A percentile compares a stretch with the other conserved stretches of the same genome.
Conservation (phyloP, 2,113 vertebrate species). For the Hydrochoerus hydrochaeris region DNA sequence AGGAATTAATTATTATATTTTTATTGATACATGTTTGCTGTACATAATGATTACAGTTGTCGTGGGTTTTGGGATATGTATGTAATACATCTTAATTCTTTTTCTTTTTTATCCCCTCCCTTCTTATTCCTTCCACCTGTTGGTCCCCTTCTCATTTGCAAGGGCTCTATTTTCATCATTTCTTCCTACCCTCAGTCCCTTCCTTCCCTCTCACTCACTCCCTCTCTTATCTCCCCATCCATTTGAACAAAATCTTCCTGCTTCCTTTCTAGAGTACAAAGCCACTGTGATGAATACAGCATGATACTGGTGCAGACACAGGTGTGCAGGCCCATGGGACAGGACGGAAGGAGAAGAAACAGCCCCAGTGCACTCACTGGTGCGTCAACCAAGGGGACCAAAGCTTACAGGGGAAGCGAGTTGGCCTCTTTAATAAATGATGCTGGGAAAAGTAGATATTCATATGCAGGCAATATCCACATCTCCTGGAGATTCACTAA, state of each 20-base stretch:
- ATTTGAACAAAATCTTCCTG: neutral
- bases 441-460: too few species aligned
- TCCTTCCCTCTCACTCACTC: neutral
- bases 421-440: too few species aligned
- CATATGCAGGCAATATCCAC: too few species aligned
- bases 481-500: too few species aligned
- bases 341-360: neutral
- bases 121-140: neutral
- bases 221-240: neutral
- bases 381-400: too few species aligned
- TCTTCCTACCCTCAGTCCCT: neutral
- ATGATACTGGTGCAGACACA: neutral
- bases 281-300: neutral
- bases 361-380: neutral
- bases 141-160: neutral
- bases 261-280: neutral
- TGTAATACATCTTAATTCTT: neutral
- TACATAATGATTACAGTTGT: neutral
- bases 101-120: neutral
- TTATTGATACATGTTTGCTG: neutral
- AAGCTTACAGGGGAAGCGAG: too few species aligned
- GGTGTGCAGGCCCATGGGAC: too few species aligned
- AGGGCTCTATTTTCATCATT: neutral
- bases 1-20: conserved; percentile 25
- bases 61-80: neutral